A percentile compares a stretch with the other conserved stretches of the same genome.
Evolutionary conservation across 2,797 vertebrate genomes (phyloP).

Genomic region (Spondyliosoma cantharus): DNA sequence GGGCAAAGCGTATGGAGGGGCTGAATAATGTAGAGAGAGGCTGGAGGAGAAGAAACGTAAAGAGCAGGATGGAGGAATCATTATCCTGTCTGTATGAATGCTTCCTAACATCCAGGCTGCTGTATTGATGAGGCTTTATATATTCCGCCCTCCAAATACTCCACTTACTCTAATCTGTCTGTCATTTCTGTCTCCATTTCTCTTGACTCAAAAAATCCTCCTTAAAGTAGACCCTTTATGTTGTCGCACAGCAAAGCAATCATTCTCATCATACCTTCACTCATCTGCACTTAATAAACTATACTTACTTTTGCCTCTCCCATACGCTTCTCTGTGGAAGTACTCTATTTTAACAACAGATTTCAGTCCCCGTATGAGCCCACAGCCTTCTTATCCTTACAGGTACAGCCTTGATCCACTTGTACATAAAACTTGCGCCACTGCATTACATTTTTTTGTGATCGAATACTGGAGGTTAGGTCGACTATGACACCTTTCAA

Average conservation of each 20-base stretch:
- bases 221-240: not conserved
- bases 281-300: not conserved
- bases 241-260: not conserved
- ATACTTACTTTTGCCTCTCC: not conserved
- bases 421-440: not conserved
- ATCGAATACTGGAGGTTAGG: too few species aligned
- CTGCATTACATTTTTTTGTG: too few species aligned
- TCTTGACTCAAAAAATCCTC: not conserved
- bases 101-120: too few species aligned
- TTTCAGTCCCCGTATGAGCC: not conserved
- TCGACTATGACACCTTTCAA: too few species aligned
- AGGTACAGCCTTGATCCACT: not conserved
- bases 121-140: not conserved
- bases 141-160: not conserved
- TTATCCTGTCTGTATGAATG: conserved; percentile 18
- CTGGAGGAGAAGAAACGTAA: not conserved
- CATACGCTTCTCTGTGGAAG: not conserved
- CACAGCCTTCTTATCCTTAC: not conserved
- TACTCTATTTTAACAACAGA: not conserved
- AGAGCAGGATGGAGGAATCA: not conserved
- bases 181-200: not conserved
- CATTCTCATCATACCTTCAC: too few species aligned
- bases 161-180: conserved; percentile 2
- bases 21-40: not conserved
- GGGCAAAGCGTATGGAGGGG: not conserved